A percentile compares a stretch with the other conserved stretches of the same genome.
phyloP scores from a whole-genome alignment of 2,888 invertebrate genomes.

The Pemphredon lugubris region DNA sequence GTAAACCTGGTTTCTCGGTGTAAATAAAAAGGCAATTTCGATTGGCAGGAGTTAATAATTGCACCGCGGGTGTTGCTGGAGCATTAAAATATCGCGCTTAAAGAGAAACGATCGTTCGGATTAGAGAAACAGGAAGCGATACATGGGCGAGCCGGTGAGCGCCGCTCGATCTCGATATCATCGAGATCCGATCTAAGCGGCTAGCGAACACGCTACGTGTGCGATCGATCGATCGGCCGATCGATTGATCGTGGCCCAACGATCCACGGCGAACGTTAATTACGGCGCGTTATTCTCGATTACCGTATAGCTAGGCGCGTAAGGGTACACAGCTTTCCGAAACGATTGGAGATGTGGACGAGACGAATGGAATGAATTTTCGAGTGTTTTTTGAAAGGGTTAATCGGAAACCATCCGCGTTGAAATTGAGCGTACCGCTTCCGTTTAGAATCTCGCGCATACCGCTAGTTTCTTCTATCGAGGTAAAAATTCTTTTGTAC shows the following conservation, averaged over 20 bases:
- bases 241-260: conserved; percentile 35
- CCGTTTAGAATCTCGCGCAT: too few species aligned
- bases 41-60: too few species aligned
- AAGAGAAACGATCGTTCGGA: conserved; percentile 53
- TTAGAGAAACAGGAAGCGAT: conserved; percentile 65
- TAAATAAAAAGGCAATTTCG: too few species aligned
- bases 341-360: not conserved
- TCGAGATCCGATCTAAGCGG: conserved; percentile 53
- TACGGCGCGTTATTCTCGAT: conserved; percentile 64
- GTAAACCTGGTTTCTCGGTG: too few species aligned
- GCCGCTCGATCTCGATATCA: conserved; percentile 53
- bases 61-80: conserved; percentile 4
- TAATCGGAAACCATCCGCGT: too few species aligned
- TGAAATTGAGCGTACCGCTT: too few species aligned
- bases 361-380: too few species aligned
- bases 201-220: conserved; percentile 21
- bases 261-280: conserved; percentile 61
- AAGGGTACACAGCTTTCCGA: not conserved
- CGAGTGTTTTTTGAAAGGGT: too few species aligned
- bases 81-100: conserved; percentile 40
- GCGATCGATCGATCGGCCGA: conserved; percentile 41
- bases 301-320: conserved; percentile 38
- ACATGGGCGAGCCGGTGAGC: conserved; percentile 48
- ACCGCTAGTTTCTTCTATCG: too few species aligned
- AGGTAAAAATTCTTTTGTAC: too few species aligned